A percentile compares a stretch with the other conserved stretches of the same genome.
These are phyloP conservation scores for Trichonephila clavata DNA, from an alignment of 1,140 invertebrate genomes.

Conservation along the genomic window DNA sequence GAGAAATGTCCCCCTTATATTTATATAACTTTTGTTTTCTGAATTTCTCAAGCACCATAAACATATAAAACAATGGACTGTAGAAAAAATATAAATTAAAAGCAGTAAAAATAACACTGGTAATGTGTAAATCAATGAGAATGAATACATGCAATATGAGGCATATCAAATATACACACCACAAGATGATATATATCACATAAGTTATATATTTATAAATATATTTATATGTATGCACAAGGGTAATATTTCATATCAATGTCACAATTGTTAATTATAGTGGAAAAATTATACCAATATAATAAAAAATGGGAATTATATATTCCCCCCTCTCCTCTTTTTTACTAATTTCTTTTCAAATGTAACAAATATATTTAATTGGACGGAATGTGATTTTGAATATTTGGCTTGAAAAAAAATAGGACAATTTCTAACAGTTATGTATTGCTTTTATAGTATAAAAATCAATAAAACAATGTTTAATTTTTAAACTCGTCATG, in stretches of 20 bases:
- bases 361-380: conserved; percentile 6
- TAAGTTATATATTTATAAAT: conserved; percentile 20
- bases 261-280: background rate
- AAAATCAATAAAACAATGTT: background rate
- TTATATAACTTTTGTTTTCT: background rate
- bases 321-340: background rate
- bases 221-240: background rate
- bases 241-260: background rate
- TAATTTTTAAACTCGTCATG: background rate
- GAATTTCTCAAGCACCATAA: conserved; percentile 40
- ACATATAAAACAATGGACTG: conserved; percentile 12
- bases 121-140: background rate
- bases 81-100: conserved; percentile 42
- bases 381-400: conserved; percentile 53
- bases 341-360: conserved; percentile 17
- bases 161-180: conserved; percentile 47
- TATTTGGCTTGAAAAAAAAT: conserved; percentile 34
- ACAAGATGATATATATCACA: conserved; percentile 45
- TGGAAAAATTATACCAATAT: conserved; percentile 24
- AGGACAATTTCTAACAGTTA: conserved; percentile 23
- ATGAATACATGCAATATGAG: conserved; percentile 23
- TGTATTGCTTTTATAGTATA: background rate
- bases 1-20: background rate
- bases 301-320: background rate
- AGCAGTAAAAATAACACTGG: conserved; percentile 20